Evolutionary conservation across 2,113 vertebrate genomes (phyloP), one percentile per base, ranked within the genome.

Genomic region (Podilymbus podiceps): DNA sequence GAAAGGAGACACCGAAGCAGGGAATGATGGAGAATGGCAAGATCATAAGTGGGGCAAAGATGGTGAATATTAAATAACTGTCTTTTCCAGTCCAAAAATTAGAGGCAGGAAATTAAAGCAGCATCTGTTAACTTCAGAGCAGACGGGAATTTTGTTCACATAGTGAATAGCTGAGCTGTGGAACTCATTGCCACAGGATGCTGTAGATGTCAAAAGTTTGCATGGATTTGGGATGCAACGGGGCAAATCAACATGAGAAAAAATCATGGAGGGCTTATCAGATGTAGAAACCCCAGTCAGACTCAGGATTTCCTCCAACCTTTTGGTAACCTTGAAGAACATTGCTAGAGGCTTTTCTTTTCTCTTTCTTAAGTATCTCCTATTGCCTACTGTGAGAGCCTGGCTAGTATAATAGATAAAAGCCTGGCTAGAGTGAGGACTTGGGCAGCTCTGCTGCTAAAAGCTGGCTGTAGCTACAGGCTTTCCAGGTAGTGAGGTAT

Each of bases 101-200:
- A 66, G 56, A 87, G 64, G 60, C 64, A 87, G 91, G 86, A 95
- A 95, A 90, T 78, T 42, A 89, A 95, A 87, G 47, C 59, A 93
- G 83, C 83, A 93, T 85, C 92, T 88, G 67, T 86, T 71, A 86
- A 74, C 52, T 58, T 92, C 68, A 50, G 86, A 90, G 59, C 68
- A 67, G 73, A n/a, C 28, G 89, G 35, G 47, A 92, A 44, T 74
- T 92, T 67, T 90, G n/a, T 80, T 89, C 87, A 53, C 42, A 42
- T 24, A 27, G 8, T 67, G 76, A 89, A 86, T 35, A 92, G 80
- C 63, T 71, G 73, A 72, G 25, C 68, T 87, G 47, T 72, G 84
- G 76, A 95, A 77, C 68, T 93, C 64, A n/a, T 62, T 75, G 89
- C 56, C 75, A 81, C 73, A 81, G 80, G 80, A 84, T 93, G 52